Percentiles rank a stretch among this genome's conserved stretches.
Conservation (phyloP, 2,888 invertebrate species). For the Leptopterna dolabrata region DNA sequence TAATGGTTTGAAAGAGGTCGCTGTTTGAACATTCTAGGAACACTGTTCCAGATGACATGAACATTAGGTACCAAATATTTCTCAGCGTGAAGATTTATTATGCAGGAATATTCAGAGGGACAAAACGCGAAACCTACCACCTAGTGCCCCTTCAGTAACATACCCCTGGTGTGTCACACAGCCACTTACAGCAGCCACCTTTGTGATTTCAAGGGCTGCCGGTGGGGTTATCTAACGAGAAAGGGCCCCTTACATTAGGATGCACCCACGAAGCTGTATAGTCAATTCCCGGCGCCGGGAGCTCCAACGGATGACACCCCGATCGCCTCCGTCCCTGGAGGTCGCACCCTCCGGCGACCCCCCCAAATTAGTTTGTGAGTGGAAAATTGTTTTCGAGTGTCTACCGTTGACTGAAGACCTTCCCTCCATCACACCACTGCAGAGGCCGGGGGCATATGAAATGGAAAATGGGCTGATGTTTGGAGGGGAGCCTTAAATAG, state of each 20-base stretch:
- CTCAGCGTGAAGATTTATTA: not conserved
- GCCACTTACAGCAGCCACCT: slow-evolving; percentile 30
- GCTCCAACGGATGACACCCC: not conserved
- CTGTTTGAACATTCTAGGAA: no score
- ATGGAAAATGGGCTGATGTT: not conserved
- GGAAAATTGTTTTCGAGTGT: slow-evolving; percentile 44
- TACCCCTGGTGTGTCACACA: not conserved
- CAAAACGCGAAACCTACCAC: not conserved
- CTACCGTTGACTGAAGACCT: slow-evolving; percentile 34
- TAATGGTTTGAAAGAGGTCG: no score
- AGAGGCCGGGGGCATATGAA: not conserved
- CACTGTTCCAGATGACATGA: no score
- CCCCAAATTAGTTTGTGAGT: slow-evolving; percentile 44
- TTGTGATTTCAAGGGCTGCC: slow-evolving; percentile 46
- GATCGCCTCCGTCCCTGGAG: slow-evolving; percentile 25
- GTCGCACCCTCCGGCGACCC: not conserved
- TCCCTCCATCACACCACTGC: not conserved
- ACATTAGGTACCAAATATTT: not conserved
- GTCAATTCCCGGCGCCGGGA: not conserved
- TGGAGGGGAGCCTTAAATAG: not conserved
- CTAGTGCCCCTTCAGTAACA: not conserved
- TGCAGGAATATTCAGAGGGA: not conserved
- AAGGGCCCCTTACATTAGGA: slow-evolving; percentile 23
- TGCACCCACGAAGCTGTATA: slow-evolving; percentile 34
- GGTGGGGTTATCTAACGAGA: slow-evolving; percentile 13